Base-by-base conservation (phyloP, 2,797 vertebrate species). In the Etheostoma perlongum region DNA sequence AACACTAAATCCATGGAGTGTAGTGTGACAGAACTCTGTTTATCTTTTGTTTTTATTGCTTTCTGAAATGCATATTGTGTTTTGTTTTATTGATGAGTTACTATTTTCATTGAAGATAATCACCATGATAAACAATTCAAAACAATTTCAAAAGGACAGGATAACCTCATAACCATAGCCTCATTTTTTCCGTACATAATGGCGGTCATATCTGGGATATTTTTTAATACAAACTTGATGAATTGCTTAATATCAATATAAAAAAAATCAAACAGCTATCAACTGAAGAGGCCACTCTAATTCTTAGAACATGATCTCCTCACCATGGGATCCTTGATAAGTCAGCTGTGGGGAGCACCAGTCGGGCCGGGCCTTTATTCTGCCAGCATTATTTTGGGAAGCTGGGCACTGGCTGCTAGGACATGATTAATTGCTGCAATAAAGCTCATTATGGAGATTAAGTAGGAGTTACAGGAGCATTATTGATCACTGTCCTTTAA, bases 361-460 rank as follows among this genome's bases (percentile, higher is more conserved):
- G 76, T 27, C 47, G 36, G 66, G 71, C 79, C 78, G 67, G 74
- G 91, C 87, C 89, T 91, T 91, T 84, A 85, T 94, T 88, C 92
- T 91, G 85, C 88, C 81, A 79, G 90, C 88, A 74, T 89, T 92
- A 92, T 91, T 91, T 81, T 78, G 92, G 89, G 89, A 91, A 87
- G 84, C 87, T 75, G 88, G 79, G 88, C 82, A 88, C 82, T 87
- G 87, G 91, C 91, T 91, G 92, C 84, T 85, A 83, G 90, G 81
- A 92, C 90, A 90, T 95, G 94, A 96, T 95, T 95, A 93, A 96
- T 96, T 94, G 91, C 89, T 74, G 89, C 90, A 94, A 95, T 94
- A 93, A 94, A 93, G 93, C 94, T 95, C 94, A 94, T 96, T 95
- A 96, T 95, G 92, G 92, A 95, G 95, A 96, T 96, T 94, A 95